Evolutionary conservation across 2,888 invertebrate species (phyloP), one percentile per base, ranked within the genome.

Genomic region (Drosophila affinis): DNA sequence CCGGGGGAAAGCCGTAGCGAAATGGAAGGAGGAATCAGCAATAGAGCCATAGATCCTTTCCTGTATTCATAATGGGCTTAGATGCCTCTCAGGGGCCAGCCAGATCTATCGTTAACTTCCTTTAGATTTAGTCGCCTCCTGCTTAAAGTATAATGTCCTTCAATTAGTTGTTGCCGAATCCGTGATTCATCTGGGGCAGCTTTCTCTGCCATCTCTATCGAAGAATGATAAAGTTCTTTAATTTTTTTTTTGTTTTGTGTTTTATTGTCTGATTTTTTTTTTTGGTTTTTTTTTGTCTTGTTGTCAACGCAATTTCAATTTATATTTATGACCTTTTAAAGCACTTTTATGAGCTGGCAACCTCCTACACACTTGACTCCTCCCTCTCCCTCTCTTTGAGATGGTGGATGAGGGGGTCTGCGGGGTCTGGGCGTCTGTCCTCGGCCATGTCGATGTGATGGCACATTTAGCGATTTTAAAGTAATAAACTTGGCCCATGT

Each of bases 261-360:
- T 39, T 39, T 39, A 39, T 39, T 39, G 39, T 2, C n/a, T 14
- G 2, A 45, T 51, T 58, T 59, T 51, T 58, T 59, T 27, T 29
- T 45, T 54, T 39, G 49, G 0, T 21, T n/a, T 21, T n/a, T 46
- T 62, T 52, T 48, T 49, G 54, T 71, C 69, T 76, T 73, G 80
- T 76, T 76, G 84, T 77, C 78, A 75, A 75, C 77, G 84, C 82
- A 81, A 82, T 84, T 87, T 89, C 79, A 84, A 86, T 82, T 88
- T 87, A 79, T 87, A 81, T 88, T 89, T 89, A 88, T 81, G 84
- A 77, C 79, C 77, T 75, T 82, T 84, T 81, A 87, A 82, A 72
- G 74, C 47, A 58, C 71, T 82, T 88, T 88, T 89, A 88, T 87
- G 88, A 87, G 75, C 81, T 87, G 78, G 61, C 78, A 86, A 81